Base-by-base conservation (phyloP, 2,113 vertebrate genomes). In the Sylvia atricapilla region DNA sequence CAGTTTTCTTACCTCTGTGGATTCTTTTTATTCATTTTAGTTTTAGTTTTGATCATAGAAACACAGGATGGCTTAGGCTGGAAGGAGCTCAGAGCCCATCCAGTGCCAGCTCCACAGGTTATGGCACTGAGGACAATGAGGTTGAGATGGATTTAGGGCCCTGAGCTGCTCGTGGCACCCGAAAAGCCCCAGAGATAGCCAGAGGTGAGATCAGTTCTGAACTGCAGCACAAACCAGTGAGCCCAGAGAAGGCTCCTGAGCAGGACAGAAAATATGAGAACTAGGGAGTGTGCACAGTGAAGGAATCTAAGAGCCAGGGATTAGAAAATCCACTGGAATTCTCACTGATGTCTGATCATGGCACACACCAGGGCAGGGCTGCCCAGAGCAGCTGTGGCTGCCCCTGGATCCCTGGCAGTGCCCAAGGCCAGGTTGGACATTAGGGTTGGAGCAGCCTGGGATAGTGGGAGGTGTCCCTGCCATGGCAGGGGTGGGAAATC, bases 1-100 rank as follows among this genome's bases (percentile, higher is more conserved):
- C 43, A 35, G 15, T 3, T 52, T 63, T 22, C 64, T 44, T 58
- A 18, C 46, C 15, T 50, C 1, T 22, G 21, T 15, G 24, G 11
- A 22, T 3, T 30, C 12, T 18, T 60, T 37, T 41, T 10, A 4
- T 16, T 58, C 0, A 0, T 41, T 75, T 41, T 4, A 11, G 11
- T 85, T 49, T 58, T 14, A 13, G 6, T 37, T 76, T 44, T 60
- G 7, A 44, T 15, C 4, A 3, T 0, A 12, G 37, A 68, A 27
- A 2, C 35, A 11, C 27, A 10, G 84, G 59, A 3, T 3, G 31
- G 33, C 44, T 68, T 15, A 37, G 21, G 44, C 2, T 35, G 72
- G 63, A 6, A 77, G 63, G 21, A 31, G 4, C 37, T 15, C 39
- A 18, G 4, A 52, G 44, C 44, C 28, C 31, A 10, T 0, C 13